A percentile compares a stretch with the other conserved stretches of the same genome.
These are phyloP conservation scores for Epirrita christyi DNA, from an alignment of 2,888 invertebrate species.

Conservation along the genomic window DNA sequence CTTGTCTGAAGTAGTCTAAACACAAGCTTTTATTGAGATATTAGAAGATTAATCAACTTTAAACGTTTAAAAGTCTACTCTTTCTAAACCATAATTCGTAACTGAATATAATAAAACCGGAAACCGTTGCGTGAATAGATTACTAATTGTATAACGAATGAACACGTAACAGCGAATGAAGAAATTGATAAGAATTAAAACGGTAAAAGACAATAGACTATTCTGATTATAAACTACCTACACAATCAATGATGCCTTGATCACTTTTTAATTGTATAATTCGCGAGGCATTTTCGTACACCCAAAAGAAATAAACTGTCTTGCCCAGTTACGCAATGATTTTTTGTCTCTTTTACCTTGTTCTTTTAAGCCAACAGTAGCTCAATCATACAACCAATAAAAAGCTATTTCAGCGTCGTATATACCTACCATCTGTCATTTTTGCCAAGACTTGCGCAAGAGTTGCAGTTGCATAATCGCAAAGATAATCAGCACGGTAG, in stretches of 20 bases:
- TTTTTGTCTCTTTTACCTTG: background rate
- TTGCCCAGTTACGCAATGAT: background rate
- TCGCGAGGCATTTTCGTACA: background rate
- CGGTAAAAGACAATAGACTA: conserved; percentile 33
- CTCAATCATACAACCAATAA: conserved; percentile 22
- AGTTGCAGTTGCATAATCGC: conserved; percentile 66
- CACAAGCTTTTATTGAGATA: background rate
- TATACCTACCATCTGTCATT: conserved; percentile 48
- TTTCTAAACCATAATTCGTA: conserved; percentile 37
- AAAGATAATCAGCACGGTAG: conserved; percentile 58
- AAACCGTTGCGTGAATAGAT: conserved; percentile 62
- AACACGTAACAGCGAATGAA: conserved; percentile 55
- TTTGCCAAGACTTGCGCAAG: conserved; percentile 68
- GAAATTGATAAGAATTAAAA: conserved; percentile 29
- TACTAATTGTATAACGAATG: conserved; percentile 60
- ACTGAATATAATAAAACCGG: conserved; percentile 59
- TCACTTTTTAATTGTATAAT: background rate
- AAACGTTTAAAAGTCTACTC: background rate
- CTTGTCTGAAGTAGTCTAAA: too few species aligned
- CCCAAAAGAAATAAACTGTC: background rate
- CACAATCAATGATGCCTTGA: background rate
- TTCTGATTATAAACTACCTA: conserved; percentile 2
- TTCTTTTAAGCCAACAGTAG: conserved; percentile 9
- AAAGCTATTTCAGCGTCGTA: conserved; percentile 42
- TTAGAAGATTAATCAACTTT: background rate